Base-by-base conservation (phyloP, 2,113 vertebrate species). In the Trochalopteron elliotii region DNA sequence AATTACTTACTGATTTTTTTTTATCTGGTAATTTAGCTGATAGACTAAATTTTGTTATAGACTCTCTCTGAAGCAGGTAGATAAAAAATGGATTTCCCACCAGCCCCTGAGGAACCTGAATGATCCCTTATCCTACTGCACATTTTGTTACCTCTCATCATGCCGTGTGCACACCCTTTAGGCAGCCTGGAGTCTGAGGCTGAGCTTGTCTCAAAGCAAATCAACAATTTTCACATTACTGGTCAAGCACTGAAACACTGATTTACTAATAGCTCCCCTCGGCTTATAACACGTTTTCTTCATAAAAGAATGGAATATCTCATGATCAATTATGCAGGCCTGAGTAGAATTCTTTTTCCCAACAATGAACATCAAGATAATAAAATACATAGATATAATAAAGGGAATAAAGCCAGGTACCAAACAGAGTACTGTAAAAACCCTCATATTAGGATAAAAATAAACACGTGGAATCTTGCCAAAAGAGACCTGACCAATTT, bases 1-100 rank as follows among this genome's bases (percentile, higher is more conserved):
- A 50, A 67, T 52, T 53, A 95, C 30, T 71, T 60, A 93, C 81
- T 52, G 77, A 93, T 93, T 96, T 17, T 19, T 61, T 35, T 25
- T 13, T 31, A 39, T 12, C 78, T 64, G 49, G 64, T 42, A 91
- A 96, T 80, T 94, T 81, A 95, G 92, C 89, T 72, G 83, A 95
- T 55, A 11, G 1, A 45, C 25, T 82, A 2, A 17, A 33, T 87
- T 78, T 78, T 89, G 59, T 69, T 95, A 30, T 21, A 94, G 74
- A 44, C 70, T 69, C 72, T 81, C 93, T 81, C 76, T 67, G 75
- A 95, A 94, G 83, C 71, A 91, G 53, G 42, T 68, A 63, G 45
- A 87, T 67, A 88, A 67, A 94, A 94, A 39, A 77, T 12, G 87
- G 83, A 77, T 37, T 72, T 90, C 57, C 22, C 42, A 70, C 2